A percentile compares a stretch with the other conserved stretches of the same genome.
These are phyloP conservation scores for Hoplostethus mediterraneus DNA, from an alignment of 2,797 vertebrate species.

Conservation along the genomic window DNA sequence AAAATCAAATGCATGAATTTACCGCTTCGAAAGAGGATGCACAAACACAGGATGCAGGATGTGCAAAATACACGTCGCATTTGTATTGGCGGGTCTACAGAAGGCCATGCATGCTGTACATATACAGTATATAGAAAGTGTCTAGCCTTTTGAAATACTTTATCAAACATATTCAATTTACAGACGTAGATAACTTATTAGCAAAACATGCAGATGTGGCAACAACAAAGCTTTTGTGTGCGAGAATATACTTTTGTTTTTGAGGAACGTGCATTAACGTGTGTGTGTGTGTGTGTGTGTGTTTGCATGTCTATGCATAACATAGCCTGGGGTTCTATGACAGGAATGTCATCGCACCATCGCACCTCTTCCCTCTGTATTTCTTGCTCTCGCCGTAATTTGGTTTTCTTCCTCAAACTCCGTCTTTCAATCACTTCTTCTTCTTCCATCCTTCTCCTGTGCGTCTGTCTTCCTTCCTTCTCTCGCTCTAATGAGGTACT, in stretches of 20 bases:
- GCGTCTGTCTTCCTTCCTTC: background rate
- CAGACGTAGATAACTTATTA: too few relatives aligned
- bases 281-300: slow-evolving; percentile 21
- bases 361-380: slow-evolving; percentile 7
- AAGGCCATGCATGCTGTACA: too few relatives aligned
- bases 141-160: too few relatives aligned
- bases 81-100: too few relatives aligned
- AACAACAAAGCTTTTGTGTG: background rate
- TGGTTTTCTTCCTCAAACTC: slow-evolving; percentile 7
- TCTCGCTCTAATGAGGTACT: slow-evolving; percentile 59
- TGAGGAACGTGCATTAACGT: background rate
- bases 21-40: too few relatives aligned
- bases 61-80: too few relatives aligned
- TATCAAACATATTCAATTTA: too few relatives aligned
- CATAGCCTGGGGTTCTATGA: slow-evolving; percentile 15
- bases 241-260: slow-evolving; percentile 9
- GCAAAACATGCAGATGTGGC: too few relatives aligned
- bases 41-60: too few relatives aligned
- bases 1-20: too few relatives aligned
- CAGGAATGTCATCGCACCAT: too few relatives aligned
- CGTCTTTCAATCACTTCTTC: slow-evolving; percentile 31
- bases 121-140: too few relatives aligned
- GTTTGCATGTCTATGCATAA: background rate
- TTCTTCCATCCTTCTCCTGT: background rate
- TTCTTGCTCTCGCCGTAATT: background rate